Evolutionary conservation across 2,113 vertebrate species (phyloP).

Genomic region (Erythrocercus mccallii): DNA sequence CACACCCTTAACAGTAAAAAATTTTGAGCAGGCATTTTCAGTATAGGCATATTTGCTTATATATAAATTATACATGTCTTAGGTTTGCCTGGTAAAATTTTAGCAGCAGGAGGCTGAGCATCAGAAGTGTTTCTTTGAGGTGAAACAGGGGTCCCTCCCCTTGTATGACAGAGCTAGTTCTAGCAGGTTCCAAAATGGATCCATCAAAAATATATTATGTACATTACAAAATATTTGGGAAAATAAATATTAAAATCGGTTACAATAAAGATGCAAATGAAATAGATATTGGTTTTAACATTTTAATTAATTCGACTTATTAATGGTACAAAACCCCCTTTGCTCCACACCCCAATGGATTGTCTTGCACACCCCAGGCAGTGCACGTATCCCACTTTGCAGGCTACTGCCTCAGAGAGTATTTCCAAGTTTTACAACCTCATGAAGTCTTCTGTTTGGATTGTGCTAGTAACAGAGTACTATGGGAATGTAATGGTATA

Average conservation of each 20-base stretch:
- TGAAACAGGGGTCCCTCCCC: rapidly evolving
- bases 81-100: background rate
- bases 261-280: background rate
- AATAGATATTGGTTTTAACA: background rate
- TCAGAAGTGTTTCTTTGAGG: background rate
- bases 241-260: background rate
- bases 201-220: background rate
- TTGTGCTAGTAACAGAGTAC: background rate
- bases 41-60: background rate
- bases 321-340: background rate
- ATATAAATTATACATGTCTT: background rate
- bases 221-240: background rate
- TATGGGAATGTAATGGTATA: background rate
- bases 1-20: background rate
- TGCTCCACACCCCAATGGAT: background rate
- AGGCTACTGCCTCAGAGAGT: background rate
- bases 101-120: background rate
- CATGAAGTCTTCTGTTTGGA: background rate
- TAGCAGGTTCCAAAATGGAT: background rate
- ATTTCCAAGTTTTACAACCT: background rate
- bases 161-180: background rate
- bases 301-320: background rate
- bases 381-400: rapidly evolving
- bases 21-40: background rate
- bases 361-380: rapidly evolving